Conservation (phyloP, 2,113 vertebrate species). For the Corythornis cristatus region DNA sequence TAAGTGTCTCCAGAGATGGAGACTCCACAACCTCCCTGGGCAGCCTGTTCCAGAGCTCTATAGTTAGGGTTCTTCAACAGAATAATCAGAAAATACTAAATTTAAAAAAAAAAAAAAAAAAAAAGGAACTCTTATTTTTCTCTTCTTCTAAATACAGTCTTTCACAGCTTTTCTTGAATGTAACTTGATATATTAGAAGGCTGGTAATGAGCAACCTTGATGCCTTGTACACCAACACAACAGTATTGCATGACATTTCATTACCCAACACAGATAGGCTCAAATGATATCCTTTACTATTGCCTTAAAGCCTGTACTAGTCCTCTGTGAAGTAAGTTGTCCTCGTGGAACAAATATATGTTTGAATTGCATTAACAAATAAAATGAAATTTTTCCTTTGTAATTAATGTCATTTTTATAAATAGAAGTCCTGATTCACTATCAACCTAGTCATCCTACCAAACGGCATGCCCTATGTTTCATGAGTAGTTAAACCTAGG, state of each 20-base stretch:
- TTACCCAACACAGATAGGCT: background rate
- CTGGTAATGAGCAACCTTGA: background rate
- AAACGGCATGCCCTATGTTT: background rate
- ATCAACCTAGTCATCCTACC: background rate
- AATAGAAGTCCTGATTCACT: background rate
- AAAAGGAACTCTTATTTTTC: background rate
- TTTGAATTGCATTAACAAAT: background rate
- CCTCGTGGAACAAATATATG: background rate
- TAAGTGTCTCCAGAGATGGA: no score
- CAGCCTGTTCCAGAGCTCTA: no score
- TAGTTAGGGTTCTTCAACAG: background rate
- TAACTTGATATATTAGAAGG: background rate
- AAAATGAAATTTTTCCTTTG: background rate
- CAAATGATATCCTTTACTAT: background rate
- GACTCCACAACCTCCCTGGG: no score
- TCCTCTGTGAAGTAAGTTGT: background rate
- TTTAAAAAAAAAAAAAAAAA: background rate
- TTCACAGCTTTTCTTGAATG: background rate
- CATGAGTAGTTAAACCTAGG: fast-evolving
- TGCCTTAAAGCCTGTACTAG: background rate
- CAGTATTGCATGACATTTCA: background rate
- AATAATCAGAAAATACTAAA: background rate
- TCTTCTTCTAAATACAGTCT: background rate
- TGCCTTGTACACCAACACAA: background rate
- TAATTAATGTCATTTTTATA: background rate